Percentiles rank a stretch among this genome's conserved stretches.
These are phyloP conservation scores for Choloepus hoffmanni DNA, from an alignment of 2,113 vertebrate genomes.

Conservation along the genomic window DNA sequence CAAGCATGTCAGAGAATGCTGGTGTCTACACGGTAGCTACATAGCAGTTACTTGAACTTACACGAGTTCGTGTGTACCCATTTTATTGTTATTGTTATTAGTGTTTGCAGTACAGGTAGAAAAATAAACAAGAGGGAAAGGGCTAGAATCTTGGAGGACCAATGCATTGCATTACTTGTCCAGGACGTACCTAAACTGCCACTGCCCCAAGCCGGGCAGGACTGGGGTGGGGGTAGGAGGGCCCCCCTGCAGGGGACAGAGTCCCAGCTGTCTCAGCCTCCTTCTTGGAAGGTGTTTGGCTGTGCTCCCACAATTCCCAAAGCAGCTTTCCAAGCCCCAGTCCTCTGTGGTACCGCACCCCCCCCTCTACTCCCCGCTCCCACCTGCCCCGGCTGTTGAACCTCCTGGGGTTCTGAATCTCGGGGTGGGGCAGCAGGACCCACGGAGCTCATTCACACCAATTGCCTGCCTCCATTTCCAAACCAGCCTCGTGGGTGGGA, in stretches of 20 bases:
- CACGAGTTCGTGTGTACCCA: conserved; percentile 26
- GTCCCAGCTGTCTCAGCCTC: background rate
- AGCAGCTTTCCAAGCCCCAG: background rate
- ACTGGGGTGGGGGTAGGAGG: background rate
- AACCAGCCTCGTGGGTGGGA: fast-evolving
- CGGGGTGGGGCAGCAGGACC: background rate
- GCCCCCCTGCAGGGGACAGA: background rate
- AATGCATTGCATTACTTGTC: conserved; percentile 65
- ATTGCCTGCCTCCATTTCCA: fast-evolving
- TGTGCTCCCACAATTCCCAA: background rate
- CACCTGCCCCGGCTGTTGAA: background rate
- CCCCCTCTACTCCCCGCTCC: background rate
- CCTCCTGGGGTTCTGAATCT: background rate
- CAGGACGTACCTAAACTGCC: background rate
- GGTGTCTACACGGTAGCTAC: conserved; percentile 72
- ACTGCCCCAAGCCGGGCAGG: background rate
- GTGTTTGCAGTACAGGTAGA: conserved; percentile 51
- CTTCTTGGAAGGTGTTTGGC: conserved; percentile 60
- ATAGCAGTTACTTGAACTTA: conserved; percentile 72
- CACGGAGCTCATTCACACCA: background rate
- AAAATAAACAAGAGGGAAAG: conserved; percentile 46
- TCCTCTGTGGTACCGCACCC: background rate
- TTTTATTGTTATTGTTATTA: background rate
- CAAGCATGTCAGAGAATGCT: background rate
- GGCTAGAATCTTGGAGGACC: conserved; percentile 13